These are phyloP conservation scores for Chironomus tepperi DNA, from an alignment of 1,140 invertebrate species.

Conservation along the genomic window DNA sequence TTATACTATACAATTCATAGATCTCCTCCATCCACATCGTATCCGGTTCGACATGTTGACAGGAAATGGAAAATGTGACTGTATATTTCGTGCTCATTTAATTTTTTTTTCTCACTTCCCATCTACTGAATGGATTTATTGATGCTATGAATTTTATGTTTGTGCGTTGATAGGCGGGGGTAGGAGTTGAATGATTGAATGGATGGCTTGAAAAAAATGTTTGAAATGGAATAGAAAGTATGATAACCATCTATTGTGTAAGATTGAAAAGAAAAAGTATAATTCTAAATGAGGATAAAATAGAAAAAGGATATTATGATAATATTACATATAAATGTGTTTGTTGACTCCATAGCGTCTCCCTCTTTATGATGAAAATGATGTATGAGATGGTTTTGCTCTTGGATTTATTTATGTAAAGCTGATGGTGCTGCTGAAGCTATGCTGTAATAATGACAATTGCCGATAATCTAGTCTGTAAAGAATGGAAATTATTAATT, in stretches of 20 bases:
- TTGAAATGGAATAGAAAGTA: neutral
- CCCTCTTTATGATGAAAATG: neutral
- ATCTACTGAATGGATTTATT: neutral
- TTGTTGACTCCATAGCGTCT: neutral
- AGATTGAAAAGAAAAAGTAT: neutral
- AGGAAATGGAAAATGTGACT: slow-evolving; percentile 22
- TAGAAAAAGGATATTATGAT: slow-evolving; percentile 14
- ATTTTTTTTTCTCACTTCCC: neutral
- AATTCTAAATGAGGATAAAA: slow-evolving; percentile 19
- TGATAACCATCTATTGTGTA: slow-evolving; percentile 19
- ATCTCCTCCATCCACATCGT: neutral
- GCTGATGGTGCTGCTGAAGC: too few relatives aligned
- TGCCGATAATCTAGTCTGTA: too few relatives aligned
- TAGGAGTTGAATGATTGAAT: neutral
- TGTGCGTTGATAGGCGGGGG: neutral
- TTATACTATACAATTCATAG: neutral
- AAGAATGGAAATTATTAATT: too few relatives aligned
- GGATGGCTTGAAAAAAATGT: neutral
- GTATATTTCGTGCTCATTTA: slow-evolving; percentile 22
- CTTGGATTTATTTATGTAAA: too few relatives aligned
- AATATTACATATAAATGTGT: neutral
- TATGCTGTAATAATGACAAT: too few relatives aligned
- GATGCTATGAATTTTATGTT: neutral
- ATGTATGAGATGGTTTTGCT: too few relatives aligned
- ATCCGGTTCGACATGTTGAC: slow-evolving; percentile 21